Evolutionary conservation across 2,113 vertebrate genomes (phyloP), one percentile per base, ranked within the genome.

Genomic region (Catharus minimus): DNA sequence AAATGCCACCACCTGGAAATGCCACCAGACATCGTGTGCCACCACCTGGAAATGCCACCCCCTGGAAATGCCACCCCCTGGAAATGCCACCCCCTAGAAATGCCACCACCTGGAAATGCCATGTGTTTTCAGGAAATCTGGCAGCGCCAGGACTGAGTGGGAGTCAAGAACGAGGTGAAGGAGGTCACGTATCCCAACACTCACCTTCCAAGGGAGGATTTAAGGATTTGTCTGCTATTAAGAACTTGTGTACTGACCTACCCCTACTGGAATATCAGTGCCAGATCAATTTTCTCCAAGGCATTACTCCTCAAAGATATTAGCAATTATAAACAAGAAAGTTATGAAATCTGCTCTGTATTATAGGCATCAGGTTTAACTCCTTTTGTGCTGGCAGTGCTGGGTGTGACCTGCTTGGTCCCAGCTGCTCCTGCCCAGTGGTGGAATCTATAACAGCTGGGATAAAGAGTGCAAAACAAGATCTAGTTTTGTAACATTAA

Each of bases 401-500:
- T 47, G 28, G 28, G 33, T 22, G 33, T 47, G 14, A 68, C 30
- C 47, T 55, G 55, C 47, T 18, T 14, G 36, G 47, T 5, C 30
- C 24, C 61, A 82, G 68, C 61, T 61, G 24, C 86, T 53, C 62
- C 61, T 68, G 69, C 61, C 53, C 61, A n/a, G 24, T 52, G 39
- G 19, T 17, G n/a, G 60, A 24, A 33, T 53, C 38, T 17, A 4
- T 11, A 14, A 30, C 9, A 11, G 15, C 33, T 2, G 5, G 56
- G 56, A 30, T 10, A 97, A 92, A 89, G 95, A 97, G 94, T 13
- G 71, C 92, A 81, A 43, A 82, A 58, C 8, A 93, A 96, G 95
- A 38, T 72, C 13, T 89, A 81, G 92, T 96, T 98, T 97, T 90
- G 96, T 97, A 97, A 98, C 98, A 98, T 98, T 98, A 98, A 98